Conservation (phyloP, 2,113 vertebrate genomes). For the Colaptes auratus region DNA sequence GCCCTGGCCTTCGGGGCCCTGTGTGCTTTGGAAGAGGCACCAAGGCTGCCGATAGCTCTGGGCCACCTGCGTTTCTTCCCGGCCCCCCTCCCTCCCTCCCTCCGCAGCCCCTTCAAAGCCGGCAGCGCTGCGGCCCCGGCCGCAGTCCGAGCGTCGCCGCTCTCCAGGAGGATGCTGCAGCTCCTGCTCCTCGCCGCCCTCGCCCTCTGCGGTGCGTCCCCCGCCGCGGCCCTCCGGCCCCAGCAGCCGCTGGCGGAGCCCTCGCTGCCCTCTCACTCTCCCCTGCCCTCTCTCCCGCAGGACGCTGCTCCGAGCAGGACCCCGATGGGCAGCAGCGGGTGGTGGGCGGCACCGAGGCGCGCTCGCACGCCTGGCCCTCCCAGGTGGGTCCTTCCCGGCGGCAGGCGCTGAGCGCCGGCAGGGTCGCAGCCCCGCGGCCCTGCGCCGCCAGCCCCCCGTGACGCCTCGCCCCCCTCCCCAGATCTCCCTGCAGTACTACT, state of each 20-base stretch:
- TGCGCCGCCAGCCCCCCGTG: rapidly evolving
- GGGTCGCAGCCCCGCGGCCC: rapidly evolving
- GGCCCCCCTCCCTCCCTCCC: too few relatives aligned
- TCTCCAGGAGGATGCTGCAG: background rate
- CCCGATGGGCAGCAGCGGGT: conserved; percentile 74
- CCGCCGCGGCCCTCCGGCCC: rapidly evolving
- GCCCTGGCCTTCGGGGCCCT: rapidly evolving
- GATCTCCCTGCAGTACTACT: conserved; percentile 85
- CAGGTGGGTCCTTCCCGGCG: conserved; percentile 75
- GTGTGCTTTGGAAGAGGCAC: background rate
- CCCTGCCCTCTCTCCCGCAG: conserved; percentile 70
- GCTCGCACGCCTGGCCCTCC: conserved; percentile 84
- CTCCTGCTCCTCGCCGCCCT: conserved; percentile 26
- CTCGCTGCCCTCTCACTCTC: background rate
- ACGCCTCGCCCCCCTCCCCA: background rate
- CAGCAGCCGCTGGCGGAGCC: rapidly evolving
- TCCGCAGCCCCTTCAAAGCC: background rate
- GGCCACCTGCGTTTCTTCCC: background rate
- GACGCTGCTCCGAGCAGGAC: conserved; percentile 69
- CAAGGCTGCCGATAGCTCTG: background rate
- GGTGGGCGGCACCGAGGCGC: conserved; percentile 83
- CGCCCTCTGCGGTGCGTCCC: background rate
- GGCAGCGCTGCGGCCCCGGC: rapidly evolving
- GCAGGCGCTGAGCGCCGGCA: rapidly evolving
- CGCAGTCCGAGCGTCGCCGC: rapidly evolving